Evolutionary conservation across 2,888 invertebrate genomes (phyloP), one percentile per base, ranked within the genome.

Genomic region (Mantis religiosa): DNA sequence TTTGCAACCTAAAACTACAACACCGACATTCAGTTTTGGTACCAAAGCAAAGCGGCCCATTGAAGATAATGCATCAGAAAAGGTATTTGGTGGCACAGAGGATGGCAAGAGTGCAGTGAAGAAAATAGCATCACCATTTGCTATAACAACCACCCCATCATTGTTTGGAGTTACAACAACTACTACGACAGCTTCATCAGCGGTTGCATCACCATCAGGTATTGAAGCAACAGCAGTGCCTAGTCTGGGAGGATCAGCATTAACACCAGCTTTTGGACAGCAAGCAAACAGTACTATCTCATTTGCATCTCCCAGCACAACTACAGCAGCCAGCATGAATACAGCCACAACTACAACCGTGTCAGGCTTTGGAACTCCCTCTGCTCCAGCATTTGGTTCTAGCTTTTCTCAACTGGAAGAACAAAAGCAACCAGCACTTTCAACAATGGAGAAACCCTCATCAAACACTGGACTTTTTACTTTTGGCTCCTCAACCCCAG

Each of bases 361-460:
- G 9, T 14, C 82, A 25, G 83, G 83, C 14, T 88, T 88, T 83
- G 84, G 47, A 9, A 84, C 71, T 27, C 82, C 54, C 28, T 41
- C 83, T 47, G 34, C 88, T 41, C 84, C 89, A 34, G 41, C 34
- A 25, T 88, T 88, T 27, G 83, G 84, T 87, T 81, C 81, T 47
- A 54, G 54, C 28, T 88, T 87, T 41, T 14, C 86, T 20, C 7
- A 54, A 28, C 28, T 86, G 28, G n/a, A 20, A 30, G 84, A 87
- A 34, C 83, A 87, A 54, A 47, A 83, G 25, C 83, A 89, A 71
- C 47, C 85, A 85, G 7, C 83, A 41, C 83, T 84, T 25, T 34
- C 41, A 88, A 83, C 41, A 1, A 20, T 28, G 15, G 84, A 54
- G 3, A 88, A 86, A 47, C 47, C 89, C 27, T 7, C 54, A 27